Evolutionary conservation across 2,888 invertebrate species (phyloP).

Genomic region (Himalopsyche anomala): DNA sequence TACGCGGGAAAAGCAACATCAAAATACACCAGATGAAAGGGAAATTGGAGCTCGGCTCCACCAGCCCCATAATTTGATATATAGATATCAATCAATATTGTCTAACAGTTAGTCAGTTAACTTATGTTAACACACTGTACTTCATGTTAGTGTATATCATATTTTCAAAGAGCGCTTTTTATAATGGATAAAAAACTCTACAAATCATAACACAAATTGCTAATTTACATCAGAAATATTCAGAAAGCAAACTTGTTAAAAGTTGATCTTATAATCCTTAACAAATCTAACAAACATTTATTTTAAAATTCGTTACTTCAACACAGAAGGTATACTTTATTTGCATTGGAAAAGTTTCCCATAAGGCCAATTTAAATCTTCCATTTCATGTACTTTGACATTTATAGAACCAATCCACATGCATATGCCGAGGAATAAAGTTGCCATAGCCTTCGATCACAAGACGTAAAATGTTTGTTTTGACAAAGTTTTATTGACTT

Average conservation of each 20-base stretch:
- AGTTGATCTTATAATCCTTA: background rate
- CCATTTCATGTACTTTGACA: background rate
- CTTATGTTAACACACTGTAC: no score
- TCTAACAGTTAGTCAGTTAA: no score
- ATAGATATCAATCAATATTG: no score
- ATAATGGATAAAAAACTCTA: no score
- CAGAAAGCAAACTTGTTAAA: background rate
- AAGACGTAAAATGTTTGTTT: slow-evolving; percentile 10
- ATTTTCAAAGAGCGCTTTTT: no score
- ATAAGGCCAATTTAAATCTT: slow-evolving; percentile 20
- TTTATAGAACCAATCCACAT: slow-evolving; percentile 16
- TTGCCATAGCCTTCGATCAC: slow-evolving; percentile 1
- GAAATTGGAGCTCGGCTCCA: no score
- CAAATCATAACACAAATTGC: no score
- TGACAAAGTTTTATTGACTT: slow-evolving; percentile 23
- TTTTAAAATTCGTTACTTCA: background rate
- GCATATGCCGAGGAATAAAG: background rate
- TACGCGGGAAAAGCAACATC: no score
- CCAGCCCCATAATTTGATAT: no score
- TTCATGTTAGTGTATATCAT: no score
- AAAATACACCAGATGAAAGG: no score
- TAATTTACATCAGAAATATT: background rate
- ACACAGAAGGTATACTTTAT: background rate
- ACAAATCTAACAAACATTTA: background rate
- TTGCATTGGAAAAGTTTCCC: slow-evolving; percentile 14